Evolutionary conservation across 2,113 vertebrate species (phyloP).

Genomic region (Erpornis zantholeuca): DNA sequence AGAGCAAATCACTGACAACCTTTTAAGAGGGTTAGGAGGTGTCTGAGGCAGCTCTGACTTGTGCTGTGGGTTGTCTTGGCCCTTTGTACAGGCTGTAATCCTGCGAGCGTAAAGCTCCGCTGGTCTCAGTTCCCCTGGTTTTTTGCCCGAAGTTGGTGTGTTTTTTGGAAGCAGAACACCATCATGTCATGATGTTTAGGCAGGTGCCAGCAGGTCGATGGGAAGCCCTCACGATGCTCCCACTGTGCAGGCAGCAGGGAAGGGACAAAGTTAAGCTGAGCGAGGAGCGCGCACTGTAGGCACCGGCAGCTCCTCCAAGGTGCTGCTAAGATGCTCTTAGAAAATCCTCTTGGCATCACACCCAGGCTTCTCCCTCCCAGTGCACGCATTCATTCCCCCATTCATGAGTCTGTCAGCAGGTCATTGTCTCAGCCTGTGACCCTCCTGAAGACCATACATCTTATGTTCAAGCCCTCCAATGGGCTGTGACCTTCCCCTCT

Average conservation of each 20-base stretch:
- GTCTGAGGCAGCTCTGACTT: neutral
- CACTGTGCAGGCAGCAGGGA: neutral
- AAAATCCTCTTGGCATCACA: slow-evolving; percentile 8
- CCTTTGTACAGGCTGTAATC: neutral
- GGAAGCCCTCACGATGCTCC: neutral
- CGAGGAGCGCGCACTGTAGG: neutral
- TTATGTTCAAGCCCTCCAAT: slow-evolving; percentile 34
- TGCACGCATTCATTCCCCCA: slow-evolving; percentile 16
- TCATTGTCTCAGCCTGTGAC: slow-evolving; percentile 48
- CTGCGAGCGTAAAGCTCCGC: neutral
- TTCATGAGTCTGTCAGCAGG: slow-evolving; percentile 45
- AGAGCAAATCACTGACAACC: neutral
- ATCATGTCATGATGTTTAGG: neutral
- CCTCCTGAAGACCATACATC: slow-evolving; percentile 54
- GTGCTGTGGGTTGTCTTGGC: neutral
- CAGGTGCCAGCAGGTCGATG: neutral
- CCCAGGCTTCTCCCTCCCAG: neutral
- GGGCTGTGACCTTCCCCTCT: slow-evolving; percentile 28
- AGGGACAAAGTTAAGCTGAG: neutral
- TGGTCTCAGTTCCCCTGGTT: neutral
- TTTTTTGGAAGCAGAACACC: neutral
- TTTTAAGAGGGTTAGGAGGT: neutral
- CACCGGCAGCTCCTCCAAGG: neutral
- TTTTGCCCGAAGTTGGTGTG: neutral
- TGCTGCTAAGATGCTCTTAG: neutral